Base-by-base conservation (phyloP, 2,888 invertebrate species). In the Gandaritis pyraliata region DNA sequence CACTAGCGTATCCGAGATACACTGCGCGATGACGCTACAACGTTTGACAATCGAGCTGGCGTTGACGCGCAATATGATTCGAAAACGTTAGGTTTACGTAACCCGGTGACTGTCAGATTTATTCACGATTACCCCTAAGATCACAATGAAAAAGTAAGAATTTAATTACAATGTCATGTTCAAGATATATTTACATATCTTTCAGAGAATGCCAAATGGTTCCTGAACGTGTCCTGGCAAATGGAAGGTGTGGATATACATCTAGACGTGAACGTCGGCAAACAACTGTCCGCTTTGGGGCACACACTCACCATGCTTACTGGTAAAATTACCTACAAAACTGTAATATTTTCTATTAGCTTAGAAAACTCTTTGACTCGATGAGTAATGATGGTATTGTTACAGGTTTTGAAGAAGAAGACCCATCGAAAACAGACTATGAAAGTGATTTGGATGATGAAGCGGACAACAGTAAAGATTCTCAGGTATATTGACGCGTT, bases 211-310 rank as follows among this genome's bases (percentile, higher is more conserved):
- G 99, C 99, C 2, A 99, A 99, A 83, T 99, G 99, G 99, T 95
- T 99, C 78, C 92, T 99, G 61, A 99, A 99, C 87, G 98, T 99
- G 0, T 96, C 98, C 69, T 99, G 99, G 98, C 97, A 99, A 90
- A 99, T 99, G 99, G 98, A 99, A 85, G 99, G 99, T 52, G 98
- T 99, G 8, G 98, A 98, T 80, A 98, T 99, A 69, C 98, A 99
- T 83, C 89, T 99, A 58, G 98, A 99, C 86, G 97, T 98, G 0
- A 98, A 97, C 83, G 98, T 99, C 46, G 99, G 99, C 55, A 98
- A 99, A 84, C 97, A 98, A 79, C 92, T 99, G 29, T 98, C 98
- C 0, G 96, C 98, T 0, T 92, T 99, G 39, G 98, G 98, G 0
- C 97, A 98, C 83, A 99, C 99, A 0, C 94, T 99, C 58, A 99